A percentile compares a stretch with the other conserved stretches of the same genome.
Conservation (phyloP, 2,113 vertebrate genomes). For the Anhinga rufa region DNA sequence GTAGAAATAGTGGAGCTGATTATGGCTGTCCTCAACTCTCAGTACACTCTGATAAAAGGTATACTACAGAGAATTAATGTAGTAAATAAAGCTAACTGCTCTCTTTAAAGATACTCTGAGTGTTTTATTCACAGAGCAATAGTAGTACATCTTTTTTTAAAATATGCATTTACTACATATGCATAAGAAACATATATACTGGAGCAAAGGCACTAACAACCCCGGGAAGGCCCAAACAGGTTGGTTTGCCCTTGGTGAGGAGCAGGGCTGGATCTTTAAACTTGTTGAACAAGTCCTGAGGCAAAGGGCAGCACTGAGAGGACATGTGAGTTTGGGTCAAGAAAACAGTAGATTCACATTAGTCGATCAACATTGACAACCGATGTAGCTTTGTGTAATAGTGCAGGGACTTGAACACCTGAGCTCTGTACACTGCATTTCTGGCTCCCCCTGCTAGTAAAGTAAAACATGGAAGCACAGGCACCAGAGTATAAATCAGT, state of each 20-base stretch:
- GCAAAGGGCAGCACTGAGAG: background rate
- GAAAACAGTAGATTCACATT: background rate
- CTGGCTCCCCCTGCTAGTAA: rapidly evolving
- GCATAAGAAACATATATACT: background rate
- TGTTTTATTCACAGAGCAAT: background rate
- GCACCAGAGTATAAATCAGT: background rate
- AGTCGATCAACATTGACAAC: background rate
- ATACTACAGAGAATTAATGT: background rate
- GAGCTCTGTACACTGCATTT: background rate
- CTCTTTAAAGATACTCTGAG: background rate
- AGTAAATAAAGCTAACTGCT: background rate
- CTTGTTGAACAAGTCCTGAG: background rate
- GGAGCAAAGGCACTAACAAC: background rate
- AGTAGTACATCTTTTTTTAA: background rate
- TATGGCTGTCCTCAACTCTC: background rate
- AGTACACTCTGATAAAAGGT: background rate
- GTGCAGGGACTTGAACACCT: background rate
- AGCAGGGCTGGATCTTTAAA: background rate
- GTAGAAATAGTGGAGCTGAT: background rate
- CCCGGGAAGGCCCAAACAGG: rapidly evolving
- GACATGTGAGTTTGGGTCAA: background rate
- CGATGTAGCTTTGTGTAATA: rapidly evolving
- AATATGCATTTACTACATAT: background rate
- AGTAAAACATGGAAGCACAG: background rate
- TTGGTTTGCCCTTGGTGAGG: background rate